Evolutionary conservation across 30 jellyfish, hydroid and myxozoan genomes (phyloP), one percentile per base, ranked within the genome.

Genomic region (Nemopilema nomurai): DNA sequence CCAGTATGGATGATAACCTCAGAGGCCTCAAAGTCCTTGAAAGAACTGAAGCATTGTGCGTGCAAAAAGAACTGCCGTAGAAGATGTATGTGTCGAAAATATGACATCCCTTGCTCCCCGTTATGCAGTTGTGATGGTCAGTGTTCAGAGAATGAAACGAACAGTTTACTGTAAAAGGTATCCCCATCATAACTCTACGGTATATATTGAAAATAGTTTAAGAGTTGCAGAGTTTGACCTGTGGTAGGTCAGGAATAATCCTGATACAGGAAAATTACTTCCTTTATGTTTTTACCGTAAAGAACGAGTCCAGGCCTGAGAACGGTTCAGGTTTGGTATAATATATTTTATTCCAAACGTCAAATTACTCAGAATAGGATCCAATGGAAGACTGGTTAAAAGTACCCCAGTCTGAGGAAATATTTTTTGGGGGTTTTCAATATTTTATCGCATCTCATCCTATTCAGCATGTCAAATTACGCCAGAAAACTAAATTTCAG

Each of bases 61-160:
- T 79, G 89, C 62, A 79, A 64, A 65, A 65, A 65, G 89, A 57
- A 62, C 53, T 57, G 81, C 28, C 51, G 80, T 65, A 51, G 80
- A 30, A 72, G 68, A 62, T 79, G 89, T 32, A 65, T 25, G 21
- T 79, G 89, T 79, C 79, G 80, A 21, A 79, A 50, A 32, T 65
- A 26, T 65, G 89, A 62, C 21, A 16, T 79, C 22, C 71, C 69
- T 24, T 79, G 89, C 69, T 52, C 83, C 22, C 67, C 29, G 49
- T 50, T 79, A 28, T 79, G 89, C 89, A 62, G 31, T 16, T 79
- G 89, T 62, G 70, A 79, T 57, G 89, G 89, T 50, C 69, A 65
- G 71, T 79, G 89, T 69, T 79, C 69, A 62, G 71, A 65, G 70
- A 79, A 32, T 25, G 30, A 63, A n/a, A 63, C 73, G 30, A 63